These are phyloP conservation scores for Norana najaformis DNA, from an alignment of 2,888 invertebrate genomes.

Conservation along the genomic window DNA sequence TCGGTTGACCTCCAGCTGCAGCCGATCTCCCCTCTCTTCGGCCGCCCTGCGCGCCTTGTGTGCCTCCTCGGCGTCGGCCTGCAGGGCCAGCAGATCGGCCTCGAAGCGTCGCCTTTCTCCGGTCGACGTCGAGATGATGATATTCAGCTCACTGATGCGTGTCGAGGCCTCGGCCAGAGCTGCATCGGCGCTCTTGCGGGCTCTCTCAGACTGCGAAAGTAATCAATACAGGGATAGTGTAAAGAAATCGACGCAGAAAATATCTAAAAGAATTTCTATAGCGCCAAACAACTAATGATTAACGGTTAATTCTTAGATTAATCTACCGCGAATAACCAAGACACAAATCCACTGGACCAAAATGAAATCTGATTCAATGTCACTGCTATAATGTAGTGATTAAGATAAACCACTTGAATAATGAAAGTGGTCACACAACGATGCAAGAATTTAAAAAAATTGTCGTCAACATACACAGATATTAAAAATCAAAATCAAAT, in stretches of 20 bases:
- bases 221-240: neutral
- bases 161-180: slow-evolving; percentile 85
- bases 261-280: neutral
- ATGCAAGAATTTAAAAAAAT: too few species aligned
- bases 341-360: too few species aligned
- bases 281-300: too few species aligned
- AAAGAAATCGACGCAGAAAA: neutral
- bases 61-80: slow-evolving; percentile 95
- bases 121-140: slow-evolving; percentile 91
- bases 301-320: too few species aligned
- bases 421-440: too few species aligned
- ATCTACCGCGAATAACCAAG: too few species aligned
- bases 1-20: slow-evolving; percentile 56
- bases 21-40: slow-evolving; percentile 44
- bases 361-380: too few species aligned
- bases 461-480: too few species aligned
- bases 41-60: slow-evolving; percentile 55
- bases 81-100: slow-evolving; percentile 85
- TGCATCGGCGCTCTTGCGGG: slow-evolving; percentile 61
- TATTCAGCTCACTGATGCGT: slow-evolving; percentile 90
- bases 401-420: too few species aligned
- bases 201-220: slow-evolving; percentile 58
- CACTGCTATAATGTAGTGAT: too few species aligned
- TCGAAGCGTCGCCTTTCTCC: slow-evolving; percentile 93
- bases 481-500: too few species aligned